Evolutionary conservation across 1,140 invertebrate genomes (phyloP).

Genomic region (Lepidostoma basale): DNA sequence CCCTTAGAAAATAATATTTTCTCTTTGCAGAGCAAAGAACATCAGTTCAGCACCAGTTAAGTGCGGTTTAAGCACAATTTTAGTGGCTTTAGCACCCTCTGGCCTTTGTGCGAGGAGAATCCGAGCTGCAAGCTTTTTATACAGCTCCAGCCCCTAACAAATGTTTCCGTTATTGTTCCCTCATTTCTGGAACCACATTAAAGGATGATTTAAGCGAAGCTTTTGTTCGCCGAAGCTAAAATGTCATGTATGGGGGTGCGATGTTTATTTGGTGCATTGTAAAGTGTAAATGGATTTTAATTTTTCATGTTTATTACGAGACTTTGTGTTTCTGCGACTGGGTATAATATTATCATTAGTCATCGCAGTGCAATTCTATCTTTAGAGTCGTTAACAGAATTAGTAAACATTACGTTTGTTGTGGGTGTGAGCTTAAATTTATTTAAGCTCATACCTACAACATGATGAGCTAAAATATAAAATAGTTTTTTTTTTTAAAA

Average conservation of each 20-base stretch:
- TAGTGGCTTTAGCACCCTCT: neutral
- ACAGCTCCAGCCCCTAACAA: neutral
- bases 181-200: constrained; percentile 23
- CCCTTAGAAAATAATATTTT: too few relatives aligned
- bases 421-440: too few relatives aligned
- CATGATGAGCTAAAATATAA: too few relatives aligned
- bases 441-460: too few relatives aligned
- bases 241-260: neutral
- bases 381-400: too few relatives aligned
- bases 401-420: too few relatives aligned
- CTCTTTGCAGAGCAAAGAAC: too few relatives aligned
- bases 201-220: constrained; percentile 4
- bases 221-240: constrained; percentile 8
- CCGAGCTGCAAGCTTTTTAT: constrained; percentile 10
- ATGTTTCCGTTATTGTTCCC: constrained; percentile 24
- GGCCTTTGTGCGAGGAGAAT: neutral
- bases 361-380: too few relatives aligned
- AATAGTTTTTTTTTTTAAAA: too few relatives aligned
- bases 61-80: neutral
- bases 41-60: constrained; percentile 14
- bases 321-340: too few relatives aligned
- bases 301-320: too few relatives aligned
- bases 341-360: too few relatives aligned
- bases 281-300: constrained; percentile 8
- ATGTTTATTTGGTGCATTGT: constrained; percentile 23